Evolutionary conservation across 2,797 vertebrate species (phyloP).

Genomic region (Poecile montanus): DNA sequence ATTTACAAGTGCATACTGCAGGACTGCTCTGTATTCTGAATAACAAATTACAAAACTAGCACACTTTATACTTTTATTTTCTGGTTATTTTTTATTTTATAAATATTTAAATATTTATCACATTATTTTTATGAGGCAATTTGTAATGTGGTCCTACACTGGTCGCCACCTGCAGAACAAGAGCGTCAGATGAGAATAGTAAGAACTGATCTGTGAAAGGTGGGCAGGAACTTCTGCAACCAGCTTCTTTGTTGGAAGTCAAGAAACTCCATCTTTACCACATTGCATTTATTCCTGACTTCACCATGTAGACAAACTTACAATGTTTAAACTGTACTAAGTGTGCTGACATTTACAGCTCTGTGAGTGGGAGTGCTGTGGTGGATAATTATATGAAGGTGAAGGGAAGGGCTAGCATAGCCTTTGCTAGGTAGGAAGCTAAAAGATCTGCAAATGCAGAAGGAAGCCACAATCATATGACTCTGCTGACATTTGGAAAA

Average conservation of each 20-base stretch:
- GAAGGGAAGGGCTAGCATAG: conserved; percentile 37
- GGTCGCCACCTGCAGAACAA: not conserved
- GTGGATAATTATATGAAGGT: conserved; percentile 18
- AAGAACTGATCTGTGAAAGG: not conserved
- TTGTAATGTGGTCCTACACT: not conserved
- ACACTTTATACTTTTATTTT: not conserved
- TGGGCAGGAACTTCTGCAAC: not conserved
- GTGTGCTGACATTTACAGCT: conserved; percentile 54
- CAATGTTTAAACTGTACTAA: not conserved
- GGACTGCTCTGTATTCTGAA: not conserved
- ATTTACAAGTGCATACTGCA: not conserved
- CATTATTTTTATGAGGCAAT: not conserved
- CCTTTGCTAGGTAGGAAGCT: conserved; percentile 32
- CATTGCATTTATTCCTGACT: not conserved
- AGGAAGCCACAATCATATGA: conserved; percentile 28
- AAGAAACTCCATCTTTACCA: not conserved
- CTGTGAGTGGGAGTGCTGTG: conserved; percentile 19
- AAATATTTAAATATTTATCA: not conserved
- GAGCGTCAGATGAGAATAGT: not conserved
- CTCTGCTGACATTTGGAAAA: not conserved
- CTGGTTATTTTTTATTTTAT: not conserved
- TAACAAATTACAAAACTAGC: not conserved
- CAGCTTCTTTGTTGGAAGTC: not conserved
- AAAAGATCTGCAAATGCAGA: not conserved
- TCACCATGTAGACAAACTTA: not conserved